Conservation (phyloP, 2,113 vertebrate species). For the Proteles cristata region DNA sequence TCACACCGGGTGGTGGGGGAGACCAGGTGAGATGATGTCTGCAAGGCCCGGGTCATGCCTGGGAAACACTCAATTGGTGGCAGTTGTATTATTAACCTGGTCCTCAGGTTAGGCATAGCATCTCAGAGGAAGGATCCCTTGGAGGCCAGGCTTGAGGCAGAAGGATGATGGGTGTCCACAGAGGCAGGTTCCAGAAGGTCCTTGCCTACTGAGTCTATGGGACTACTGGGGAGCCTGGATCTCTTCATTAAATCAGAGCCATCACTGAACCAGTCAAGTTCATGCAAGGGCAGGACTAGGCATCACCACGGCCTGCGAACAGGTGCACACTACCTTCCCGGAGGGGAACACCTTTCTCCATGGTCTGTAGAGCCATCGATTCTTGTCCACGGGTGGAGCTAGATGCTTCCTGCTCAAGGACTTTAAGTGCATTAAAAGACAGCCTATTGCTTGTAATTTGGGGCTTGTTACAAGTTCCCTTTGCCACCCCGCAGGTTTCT, state of each 20-base stretch:
- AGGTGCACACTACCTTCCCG: neutral
- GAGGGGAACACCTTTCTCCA: neutral
- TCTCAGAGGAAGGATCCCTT: neutral
- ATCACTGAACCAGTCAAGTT: neutral
- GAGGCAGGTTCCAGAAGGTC: neutral
- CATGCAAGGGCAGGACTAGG: no score
- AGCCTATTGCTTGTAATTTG: neutral
- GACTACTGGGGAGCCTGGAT: neutral
- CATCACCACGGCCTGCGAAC: fast-evolving
- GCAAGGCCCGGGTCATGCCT: fast-evolving
- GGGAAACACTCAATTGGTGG: neutral
- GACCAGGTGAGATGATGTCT: neutral
- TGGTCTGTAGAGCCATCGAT: neutral
- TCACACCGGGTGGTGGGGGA: no score
- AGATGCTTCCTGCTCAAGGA: neutral
- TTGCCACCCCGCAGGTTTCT: neutral
- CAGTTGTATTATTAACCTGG: fast-evolving
- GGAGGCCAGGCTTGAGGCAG: neutral
- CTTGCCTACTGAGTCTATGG: neutral
- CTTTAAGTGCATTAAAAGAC: neutral
- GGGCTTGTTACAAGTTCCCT: neutral
- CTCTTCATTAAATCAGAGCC: neutral
- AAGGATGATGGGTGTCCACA: neutral
- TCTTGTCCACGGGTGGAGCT: neutral
- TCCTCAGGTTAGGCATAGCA: fast-evolving